A percentile compares a stretch with the other conserved stretches of the same genome.
Evolutionary conservation across 2,113 vertebrate species (phyloP).

Genomic region (Craseonycteris thonglongyai): DNA sequence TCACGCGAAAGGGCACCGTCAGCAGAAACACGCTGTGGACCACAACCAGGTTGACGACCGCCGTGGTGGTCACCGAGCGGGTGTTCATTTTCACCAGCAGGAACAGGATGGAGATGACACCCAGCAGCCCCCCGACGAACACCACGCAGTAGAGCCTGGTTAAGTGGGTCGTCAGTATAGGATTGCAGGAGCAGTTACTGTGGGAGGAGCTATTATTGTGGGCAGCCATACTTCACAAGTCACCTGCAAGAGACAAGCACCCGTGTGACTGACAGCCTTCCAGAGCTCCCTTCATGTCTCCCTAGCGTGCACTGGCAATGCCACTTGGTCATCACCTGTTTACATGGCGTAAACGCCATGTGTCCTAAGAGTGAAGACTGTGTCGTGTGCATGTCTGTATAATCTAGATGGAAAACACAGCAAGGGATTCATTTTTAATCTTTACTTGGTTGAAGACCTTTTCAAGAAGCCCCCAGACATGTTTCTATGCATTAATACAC

Average conservation of each 20-base stretch:
- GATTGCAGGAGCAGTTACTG: background rate
- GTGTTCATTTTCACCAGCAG: slow-evolving; percentile 84
- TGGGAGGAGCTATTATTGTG: background rate
- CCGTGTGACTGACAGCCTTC: background rate
- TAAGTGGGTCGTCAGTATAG: background rate
- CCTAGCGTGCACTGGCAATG: background rate
- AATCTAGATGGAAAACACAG: background rate
- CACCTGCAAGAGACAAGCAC: slow-evolving; percentile 26
- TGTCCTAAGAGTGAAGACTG: background rate
- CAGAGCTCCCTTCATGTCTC: background rate
- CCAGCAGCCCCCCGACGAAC: slow-evolving; percentile 80
- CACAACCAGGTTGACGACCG: slow-evolving; percentile 88
- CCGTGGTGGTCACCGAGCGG: slow-evolving; percentile 85
- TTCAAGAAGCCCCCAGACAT: background rate
- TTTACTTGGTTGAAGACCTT: background rate
- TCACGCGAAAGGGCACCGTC: slow-evolving; percentile 90
- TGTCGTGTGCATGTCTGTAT: background rate
- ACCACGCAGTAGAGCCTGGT: slow-evolving; percentile 77
- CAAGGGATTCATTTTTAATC: background rate
- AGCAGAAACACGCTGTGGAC: slow-evolving; percentile 88
- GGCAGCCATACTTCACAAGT: slow-evolving; percentile 26
- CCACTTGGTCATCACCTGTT: background rate
- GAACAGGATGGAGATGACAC: slow-evolving; percentile 79
- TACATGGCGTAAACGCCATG: background rate
- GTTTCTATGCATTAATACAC: background rate